These are phyloP conservation scores for Tachypleus tridentatus DNA, from an alignment of 1,140 invertebrate genomes.

Conservation along the genomic window DNA sequence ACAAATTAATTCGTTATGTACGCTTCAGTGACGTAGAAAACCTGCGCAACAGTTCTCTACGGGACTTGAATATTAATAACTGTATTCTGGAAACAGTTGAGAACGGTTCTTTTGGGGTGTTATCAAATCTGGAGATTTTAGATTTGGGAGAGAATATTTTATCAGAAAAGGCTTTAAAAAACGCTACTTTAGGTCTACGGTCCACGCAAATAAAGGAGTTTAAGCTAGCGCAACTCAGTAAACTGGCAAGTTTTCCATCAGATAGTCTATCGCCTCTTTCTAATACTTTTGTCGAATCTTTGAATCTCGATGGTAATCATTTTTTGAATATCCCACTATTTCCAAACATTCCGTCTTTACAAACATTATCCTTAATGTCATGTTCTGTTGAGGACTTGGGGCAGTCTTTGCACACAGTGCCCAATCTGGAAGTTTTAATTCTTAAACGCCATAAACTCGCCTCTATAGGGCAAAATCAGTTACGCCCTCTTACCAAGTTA, in stretches of 20 bases:
- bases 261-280: not conserved
- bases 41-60: too few relatives aligned
- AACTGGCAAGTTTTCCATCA: constrained; percentile 1
- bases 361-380: not conserved
- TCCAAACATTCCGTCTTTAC: constrained; percentile 4
- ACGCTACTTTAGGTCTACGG: constrained; percentile 1
- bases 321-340: not conserved
- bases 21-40: too few relatives aligned
- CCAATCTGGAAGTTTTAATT: constrained; percentile 6
- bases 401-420: not conserved
- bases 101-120: constrained; percentile 1
- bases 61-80: too few relatives aligned
- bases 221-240: not conserved
- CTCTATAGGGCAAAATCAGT: not conserved
- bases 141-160: constrained; percentile 5
- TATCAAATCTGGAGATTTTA: constrained; percentile 4
- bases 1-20: too few relatives aligned
- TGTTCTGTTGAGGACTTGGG: not conserved
- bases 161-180: constrained; percentile 3
- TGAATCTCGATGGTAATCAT: constrained; percentile 2
- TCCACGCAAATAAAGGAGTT: not conserved
- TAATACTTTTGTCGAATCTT: constrained; percentile 3
- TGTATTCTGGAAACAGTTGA: not conserved
- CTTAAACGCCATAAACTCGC: not conserved
- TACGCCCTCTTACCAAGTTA: not conserved